Evolutionary conservation across 2,113 vertebrate species (phyloP).

Genomic region (Todiramphus chloris): DNA sequence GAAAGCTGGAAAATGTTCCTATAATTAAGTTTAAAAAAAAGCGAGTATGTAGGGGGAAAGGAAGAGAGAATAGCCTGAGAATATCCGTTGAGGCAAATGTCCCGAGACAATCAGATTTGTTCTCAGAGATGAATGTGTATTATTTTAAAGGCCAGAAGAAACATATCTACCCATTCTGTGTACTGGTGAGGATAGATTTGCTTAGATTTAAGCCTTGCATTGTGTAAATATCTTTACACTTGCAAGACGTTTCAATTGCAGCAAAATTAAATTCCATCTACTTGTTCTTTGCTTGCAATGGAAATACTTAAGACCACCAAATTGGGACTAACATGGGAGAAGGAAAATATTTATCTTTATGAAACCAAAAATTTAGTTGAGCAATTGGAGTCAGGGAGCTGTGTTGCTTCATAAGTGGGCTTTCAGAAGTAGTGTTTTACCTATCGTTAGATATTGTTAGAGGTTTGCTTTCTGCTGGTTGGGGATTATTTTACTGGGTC

Average conservation of each 20-base stretch:
- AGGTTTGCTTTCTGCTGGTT: background rate
- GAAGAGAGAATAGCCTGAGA: constrained; percentile 50
- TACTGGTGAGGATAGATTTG: background rate
- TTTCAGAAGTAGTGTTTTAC: background rate
- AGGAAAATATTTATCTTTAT: background rate
- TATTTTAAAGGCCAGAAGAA: constrained; percentile 43
- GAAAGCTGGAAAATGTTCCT: constrained; percentile 42
- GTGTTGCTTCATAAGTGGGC: background rate
- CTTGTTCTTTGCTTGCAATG: background rate
- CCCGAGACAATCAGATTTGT: constrained; percentile 23
- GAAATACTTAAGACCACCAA: background rate
- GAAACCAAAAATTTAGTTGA: background rate
- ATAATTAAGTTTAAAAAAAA: background rate
- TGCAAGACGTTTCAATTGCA: background rate
- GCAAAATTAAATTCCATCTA: background rate
- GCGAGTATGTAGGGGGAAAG: background rate
- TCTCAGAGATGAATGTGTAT: constrained; percentile 39
- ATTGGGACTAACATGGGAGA: background rate
- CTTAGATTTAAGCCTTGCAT: background rate
- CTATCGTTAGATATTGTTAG: background rate
- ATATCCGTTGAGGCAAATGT: constrained; percentile 30
- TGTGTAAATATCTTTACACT: constrained; percentile 18
- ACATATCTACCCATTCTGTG: background rate
- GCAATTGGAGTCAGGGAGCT: background rate
- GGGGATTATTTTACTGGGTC: background rate